Base-by-base conservation (phyloP, 2,888 invertebrate species). In the Sclerodermus sp. region DNA sequence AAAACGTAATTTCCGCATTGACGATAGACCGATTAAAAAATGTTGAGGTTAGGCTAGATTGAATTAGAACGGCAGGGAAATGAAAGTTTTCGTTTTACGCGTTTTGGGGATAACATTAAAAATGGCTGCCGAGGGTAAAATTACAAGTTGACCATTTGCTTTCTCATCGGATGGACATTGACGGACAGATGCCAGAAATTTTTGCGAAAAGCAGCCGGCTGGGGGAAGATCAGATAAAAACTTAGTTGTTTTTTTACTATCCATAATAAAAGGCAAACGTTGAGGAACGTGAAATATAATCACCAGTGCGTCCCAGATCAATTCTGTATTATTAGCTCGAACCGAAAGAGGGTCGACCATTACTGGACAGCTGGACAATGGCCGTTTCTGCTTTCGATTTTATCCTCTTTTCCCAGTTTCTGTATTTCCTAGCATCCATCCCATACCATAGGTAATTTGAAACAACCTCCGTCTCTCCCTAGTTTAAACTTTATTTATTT, bases 321-420 rank as follows among this genome's bases (percentile, higher is more conserved):
- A 70, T 70, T 71, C 66, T 55, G 62, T 60, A 68, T 73, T 68
- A 67, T 68, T 68, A 66, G 68, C 62, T 63, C 57, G 60, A 62
- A 57, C 60, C 54, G 53, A 61, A 59, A 51, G 57, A 65, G 67
- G 71, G 67, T 64, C 65, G 61, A 61, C 62, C 59, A 57, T 59
- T 52, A 64, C 59, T 53, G 70, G 61, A 68, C 74, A 74, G 72
- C 71, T 74, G 74, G 74, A 73, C 73, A 72, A 62, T 67, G 66
- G 62, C 52, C 50, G 56, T 30, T 42, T 48, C 45, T 51, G 42
- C 39, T 40, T 50, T 52, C 59, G 51, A 62, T 57, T 64, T 60
- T 60, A 54, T 53, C 42, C 51, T 38, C 38, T 23, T 23, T 23
- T 23, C 23, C 23, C 8, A 23, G 23, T 23, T 23, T 23, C 23